These are phyloP conservation scores for Pinctada fucata DNA, from an alignment of 2,888 invertebrate genomes.

Conservation along the genomic window DNA sequence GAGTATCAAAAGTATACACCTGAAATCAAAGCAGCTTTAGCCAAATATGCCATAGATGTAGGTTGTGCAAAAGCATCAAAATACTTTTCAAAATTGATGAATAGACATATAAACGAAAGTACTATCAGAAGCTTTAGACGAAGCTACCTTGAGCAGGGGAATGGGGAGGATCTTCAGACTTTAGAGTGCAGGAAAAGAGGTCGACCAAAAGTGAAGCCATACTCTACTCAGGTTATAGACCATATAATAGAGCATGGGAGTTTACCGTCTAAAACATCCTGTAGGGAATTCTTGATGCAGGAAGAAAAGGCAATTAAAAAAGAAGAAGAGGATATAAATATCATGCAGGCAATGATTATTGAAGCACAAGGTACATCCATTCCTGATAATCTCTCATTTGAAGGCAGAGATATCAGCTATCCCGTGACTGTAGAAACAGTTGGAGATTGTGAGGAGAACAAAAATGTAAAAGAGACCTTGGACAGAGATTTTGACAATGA, in stretches of 20 bases:
- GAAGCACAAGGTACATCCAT: no score
- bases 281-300: no score
- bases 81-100: background rate
- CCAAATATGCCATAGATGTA: background rate
- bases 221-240: background rate
- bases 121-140: constrained; percentile 8
- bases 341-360: no score
- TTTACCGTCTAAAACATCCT: background rate
- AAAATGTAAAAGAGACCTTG: no score
- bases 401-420: background rate
- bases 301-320: no score
- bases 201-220: background rate
- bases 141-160: background rate
- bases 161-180: background rate
- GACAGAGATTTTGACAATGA: no score
- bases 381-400: no score
- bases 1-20: constrained; percentile 4
- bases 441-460: no score
- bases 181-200: background rate
- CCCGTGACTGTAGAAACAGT: background rate
- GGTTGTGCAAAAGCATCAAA: background rate
- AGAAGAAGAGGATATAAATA: no score
- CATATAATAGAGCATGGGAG: background rate
- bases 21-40: constrained; percentile 2
- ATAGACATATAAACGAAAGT: constrained; percentile 3